These are phyloP conservation scores for Eurytoma adleriae DNA, from an alignment of 2,888 invertebrate genomes.

Conservation along the genomic window DNA sequence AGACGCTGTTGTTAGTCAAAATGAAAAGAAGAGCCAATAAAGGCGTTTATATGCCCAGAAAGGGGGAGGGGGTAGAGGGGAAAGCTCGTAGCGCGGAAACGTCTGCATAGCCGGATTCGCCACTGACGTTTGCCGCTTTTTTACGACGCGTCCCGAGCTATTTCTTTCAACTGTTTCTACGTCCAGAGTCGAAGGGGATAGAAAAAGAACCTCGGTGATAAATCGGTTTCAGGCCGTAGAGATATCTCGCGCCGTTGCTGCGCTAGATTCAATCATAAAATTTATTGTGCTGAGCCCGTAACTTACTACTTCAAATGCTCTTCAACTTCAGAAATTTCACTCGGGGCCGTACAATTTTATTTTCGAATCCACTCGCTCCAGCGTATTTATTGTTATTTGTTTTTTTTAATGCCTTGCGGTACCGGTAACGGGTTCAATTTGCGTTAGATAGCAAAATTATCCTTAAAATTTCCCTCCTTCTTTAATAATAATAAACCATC, in stretches of 20 bases:
- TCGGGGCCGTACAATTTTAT: constrained; percentile 32
- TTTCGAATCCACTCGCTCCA: constrained; percentile 12
- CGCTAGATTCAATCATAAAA: constrained; percentile 55
- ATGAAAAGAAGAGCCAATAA: background rate
- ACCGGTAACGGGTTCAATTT: background rate
- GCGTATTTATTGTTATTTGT: constrained; percentile 32
- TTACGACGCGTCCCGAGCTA: constrained; percentile 42
- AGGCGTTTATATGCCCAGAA: background rate
- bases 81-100: constrained; percentile 24
- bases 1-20: no score
- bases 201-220: constrained; percentile 51
- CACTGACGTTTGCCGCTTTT: constrained; percentile 47
- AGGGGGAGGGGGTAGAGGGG: background rate
- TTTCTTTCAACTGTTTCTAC: constrained; percentile 49
- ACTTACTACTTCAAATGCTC: constrained; percentile 40
- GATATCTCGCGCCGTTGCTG: constrained; percentile 24
- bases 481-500: no score
- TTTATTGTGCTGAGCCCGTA: constrained; percentile 55
- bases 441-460: background rate
- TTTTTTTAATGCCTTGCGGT: constrained; percentile 11
- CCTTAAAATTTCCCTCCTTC: background rate
- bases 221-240: constrained; percentile 47
- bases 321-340: constrained; percentile 49
- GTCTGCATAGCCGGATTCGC: constrained; percentile 39
- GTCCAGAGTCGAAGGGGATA: background rate